Percentiles rank a stretch among this genome's conserved stretches.
phyloP scores from a whole-genome alignment of 2,888 invertebrate species.

The Brassicogethes aeneus region DNA sequence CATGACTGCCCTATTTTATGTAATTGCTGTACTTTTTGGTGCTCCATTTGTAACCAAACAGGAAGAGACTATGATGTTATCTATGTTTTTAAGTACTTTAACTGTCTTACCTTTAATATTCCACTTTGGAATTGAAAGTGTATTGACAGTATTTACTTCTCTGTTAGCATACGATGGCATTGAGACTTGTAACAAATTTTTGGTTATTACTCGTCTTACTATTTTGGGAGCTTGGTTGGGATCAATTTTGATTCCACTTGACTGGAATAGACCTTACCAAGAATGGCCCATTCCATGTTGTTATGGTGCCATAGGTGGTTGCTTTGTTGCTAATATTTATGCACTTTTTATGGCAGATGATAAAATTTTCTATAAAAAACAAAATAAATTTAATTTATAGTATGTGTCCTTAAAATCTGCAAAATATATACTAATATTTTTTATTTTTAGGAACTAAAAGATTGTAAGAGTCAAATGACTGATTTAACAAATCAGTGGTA shows the following conservation, averaged over 20 bases:
- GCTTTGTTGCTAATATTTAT: slow-evolving; percentile 31
- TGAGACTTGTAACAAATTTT: slow-evolving; percentile 48
- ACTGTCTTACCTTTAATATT: slow-evolving; percentile 55
- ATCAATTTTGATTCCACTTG: slow-evolving; percentile 76
- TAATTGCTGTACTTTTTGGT: slow-evolving; percentile 57
- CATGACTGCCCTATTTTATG: slow-evolving; percentile 47
- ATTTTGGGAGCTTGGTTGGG: slow-evolving; percentile 77
- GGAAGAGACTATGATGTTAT: slow-evolving; percentile 60
- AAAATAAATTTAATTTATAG: slow-evolving; percentile 11
- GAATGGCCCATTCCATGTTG: slow-evolving; percentile 67
- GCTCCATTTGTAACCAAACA: slow-evolving; percentile 55
- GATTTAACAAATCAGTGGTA: slow-evolving; percentile 96
- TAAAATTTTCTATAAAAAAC: slow-evolving; percentile 5
- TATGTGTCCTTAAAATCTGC: background rate
- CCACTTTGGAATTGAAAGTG: slow-evolving; percentile 50
- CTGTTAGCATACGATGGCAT: slow-evolving; percentile 44
- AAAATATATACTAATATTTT: slow-evolving; percentile 3
- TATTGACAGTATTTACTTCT: slow-evolving; percentile 48
- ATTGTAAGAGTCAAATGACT: slow-evolving; percentile 94
- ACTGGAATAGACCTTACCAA: slow-evolving; percentile 90
- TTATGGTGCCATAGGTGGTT: slow-evolving; percentile 58
- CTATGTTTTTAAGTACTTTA: slow-evolving; percentile 50
- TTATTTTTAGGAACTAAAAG: slow-evolving; percentile 70
- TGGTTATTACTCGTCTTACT: slow-evolving; percentile 48
- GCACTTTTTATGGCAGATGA: slow-evolving; percentile 7